A percentile compares a stretch with the other conserved stretches of the same genome.
Evolutionary conservation across 2,888 invertebrate species (phyloP).

Genomic region (Brachypalpus laphriformis): DNA sequence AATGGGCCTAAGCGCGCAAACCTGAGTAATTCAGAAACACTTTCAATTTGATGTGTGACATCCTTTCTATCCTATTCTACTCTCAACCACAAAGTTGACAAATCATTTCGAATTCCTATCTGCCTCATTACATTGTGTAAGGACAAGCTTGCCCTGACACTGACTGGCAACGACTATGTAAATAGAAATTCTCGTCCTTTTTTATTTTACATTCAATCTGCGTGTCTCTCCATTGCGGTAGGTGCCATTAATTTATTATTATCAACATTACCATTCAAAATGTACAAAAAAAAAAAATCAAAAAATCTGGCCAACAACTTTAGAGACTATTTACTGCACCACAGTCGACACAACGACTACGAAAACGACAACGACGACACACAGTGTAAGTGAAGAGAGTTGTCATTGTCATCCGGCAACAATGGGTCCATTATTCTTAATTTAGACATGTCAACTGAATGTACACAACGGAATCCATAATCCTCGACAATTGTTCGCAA

Average conservation of each 20-base stretch:
- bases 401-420: constrained; percentile 72
- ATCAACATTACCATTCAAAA: constrained; percentile 51
- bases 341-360: not conserved
- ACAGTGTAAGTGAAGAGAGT: constrained; percentile 53
- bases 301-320: constrained; percentile 26
- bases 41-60: no score
- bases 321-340: constrained; percentile 57
- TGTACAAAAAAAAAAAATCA: not conserved
- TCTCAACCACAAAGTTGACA: not conserved
- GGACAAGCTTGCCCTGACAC: not conserved
- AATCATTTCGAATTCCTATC: not conserved
- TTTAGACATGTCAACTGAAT: constrained; percentile 69
- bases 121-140: not conserved
- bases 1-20: no score
- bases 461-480: constrained; percentile 68
- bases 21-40: no score
- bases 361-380: not conserved
- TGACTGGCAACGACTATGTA: not conserved
- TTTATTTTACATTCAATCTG: not conserved
- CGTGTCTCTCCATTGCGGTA: constrained; percentile 28
- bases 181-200: not conserved
- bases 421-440: constrained; percentile 71
- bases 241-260: constrained; percentile 68
- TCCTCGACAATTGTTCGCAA: constrained; percentile 65
- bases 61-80: no score